Evolutionary conservation across 1,140 invertebrate species (phyloP).

Genomic region (Trachelipus rathkii): DNA sequence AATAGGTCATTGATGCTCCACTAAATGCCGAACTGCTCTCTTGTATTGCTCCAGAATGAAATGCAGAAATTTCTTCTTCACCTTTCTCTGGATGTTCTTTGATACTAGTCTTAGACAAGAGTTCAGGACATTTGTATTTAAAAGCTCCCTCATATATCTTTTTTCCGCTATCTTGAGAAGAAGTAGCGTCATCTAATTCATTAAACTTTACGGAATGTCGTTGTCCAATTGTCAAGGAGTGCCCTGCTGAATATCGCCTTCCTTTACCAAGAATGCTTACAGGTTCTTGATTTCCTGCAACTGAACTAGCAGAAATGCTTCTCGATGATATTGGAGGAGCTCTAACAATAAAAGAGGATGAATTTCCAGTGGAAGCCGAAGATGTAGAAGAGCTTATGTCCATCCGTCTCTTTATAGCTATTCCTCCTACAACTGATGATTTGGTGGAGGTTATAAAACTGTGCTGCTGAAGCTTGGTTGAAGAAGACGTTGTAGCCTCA

Average conservation of each 20-base stretch:
- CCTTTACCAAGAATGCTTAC: constrained; percentile 42
- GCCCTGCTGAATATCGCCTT: constrained; percentile 32
- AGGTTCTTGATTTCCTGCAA: constrained; percentile 26
- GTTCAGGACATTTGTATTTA: constrained; percentile 3
- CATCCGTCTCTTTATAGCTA: neutral
- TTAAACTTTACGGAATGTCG: constrained; percentile 41
- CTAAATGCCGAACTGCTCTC: neutral
- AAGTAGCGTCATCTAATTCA: constrained; percentile 24
- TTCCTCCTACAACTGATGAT: neutral
- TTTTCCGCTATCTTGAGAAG: neutral
- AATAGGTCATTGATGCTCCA: constrained; percentile 11
- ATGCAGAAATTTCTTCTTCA: constrained; percentile 6
- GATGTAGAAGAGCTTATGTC: neutral
- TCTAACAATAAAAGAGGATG: neutral
- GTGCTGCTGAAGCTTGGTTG: neutral
- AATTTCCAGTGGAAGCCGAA: neutral
- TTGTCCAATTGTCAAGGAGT: constrained; percentile 27
- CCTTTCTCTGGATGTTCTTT: constrained; percentile 6
- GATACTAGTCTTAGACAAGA: constrained; percentile 17
- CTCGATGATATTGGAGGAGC: neutral
- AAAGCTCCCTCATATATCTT: neutral
- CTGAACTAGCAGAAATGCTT: neutral
- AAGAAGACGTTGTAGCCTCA: neutral
- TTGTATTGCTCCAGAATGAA: constrained; percentile 5
- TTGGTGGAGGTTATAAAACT: neutral